These are phyloP conservation scores for Brachyhypopomus gauderio DNA, from an alignment of 2,113 vertebrate species.

Conservation along the genomic window DNA sequence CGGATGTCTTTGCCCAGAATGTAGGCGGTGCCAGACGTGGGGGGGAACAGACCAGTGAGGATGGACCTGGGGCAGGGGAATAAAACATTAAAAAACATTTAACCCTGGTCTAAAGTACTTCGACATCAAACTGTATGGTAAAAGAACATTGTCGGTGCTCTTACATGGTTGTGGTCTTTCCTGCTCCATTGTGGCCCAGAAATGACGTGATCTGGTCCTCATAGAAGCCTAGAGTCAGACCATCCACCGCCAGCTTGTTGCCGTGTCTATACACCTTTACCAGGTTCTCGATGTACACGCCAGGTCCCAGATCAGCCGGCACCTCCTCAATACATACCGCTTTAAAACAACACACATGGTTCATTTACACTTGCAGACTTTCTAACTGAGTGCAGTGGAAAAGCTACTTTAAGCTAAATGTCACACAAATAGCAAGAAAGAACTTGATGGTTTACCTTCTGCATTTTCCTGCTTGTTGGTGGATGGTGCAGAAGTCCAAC, in stretches of 20 bases:
- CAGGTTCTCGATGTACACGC: conserved; percentile 94
- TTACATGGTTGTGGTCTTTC: conserved; percentile 99
- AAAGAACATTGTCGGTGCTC: conserved; percentile 46
- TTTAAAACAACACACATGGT: conserved; percentile 53
- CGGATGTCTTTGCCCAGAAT: conserved; percentile 96
- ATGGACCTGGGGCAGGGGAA: conserved; percentile 84
- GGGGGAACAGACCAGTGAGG: conserved; percentile 94
- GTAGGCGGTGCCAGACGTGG: conserved; percentile 94
- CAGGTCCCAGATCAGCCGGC: conserved; percentile 86
- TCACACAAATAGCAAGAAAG: background rate
- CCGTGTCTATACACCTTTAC: conserved; percentile 95
- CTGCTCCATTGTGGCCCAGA: conserved; percentile 96
- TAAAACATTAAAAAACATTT: background rate
- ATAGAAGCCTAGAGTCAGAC: conserved; percentile 91
- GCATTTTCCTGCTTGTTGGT: conserved; percentile 77
- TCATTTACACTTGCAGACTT: background rate
- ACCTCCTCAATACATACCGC: conserved; percentile 93
- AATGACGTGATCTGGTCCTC: conserved; percentile 98
- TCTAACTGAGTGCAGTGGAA: background rate
- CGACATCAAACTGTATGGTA: background rate
- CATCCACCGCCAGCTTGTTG: conserved; percentile 94
- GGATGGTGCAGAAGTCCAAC: conserved; percentile 67
- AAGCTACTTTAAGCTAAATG: background rate
- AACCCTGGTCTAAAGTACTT: background rate
- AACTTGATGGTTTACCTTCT: conserved; percentile 75